These are phyloP conservation scores for Ischnus inquisitorius DNA, from an alignment of 2,888 invertebrate species.

Conservation along the genomic window DNA sequence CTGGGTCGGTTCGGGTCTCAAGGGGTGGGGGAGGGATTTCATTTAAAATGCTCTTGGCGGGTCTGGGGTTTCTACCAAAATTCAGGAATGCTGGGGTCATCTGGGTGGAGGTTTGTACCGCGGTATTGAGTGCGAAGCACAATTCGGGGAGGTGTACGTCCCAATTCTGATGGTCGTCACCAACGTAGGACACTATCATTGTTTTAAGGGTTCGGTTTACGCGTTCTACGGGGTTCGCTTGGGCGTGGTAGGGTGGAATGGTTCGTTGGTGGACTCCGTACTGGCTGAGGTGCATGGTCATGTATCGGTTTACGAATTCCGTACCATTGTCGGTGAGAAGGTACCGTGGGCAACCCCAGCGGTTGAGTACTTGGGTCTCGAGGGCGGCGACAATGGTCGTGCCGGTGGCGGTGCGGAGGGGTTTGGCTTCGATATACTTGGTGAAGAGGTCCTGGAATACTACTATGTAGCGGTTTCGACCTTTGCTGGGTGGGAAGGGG, in stretches of 20 bases:
- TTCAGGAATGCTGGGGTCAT: constrained; percentile 75
- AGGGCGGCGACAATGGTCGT: no score
- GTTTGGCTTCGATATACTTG: constrained; percentile 35
- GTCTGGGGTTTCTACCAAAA: no score
- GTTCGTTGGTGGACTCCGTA: constrained; percentile 35
- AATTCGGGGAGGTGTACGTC: constrained; percentile 73
- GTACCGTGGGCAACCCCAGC: constrained; percentile 71
- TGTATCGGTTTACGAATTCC: constrained; percentile 69
- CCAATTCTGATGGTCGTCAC: constrained; percentile 66
- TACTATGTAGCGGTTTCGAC: constrained; percentile 56
- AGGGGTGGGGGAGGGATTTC: neutral
- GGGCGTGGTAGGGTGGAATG: constrained; percentile 60
- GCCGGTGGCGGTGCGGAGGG: no score
- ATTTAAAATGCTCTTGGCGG: constrained; percentile 25
- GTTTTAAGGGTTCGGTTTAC: constrained; percentile 54
- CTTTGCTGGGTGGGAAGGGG: constrained; percentile 65
- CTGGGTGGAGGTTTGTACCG: constrained; percentile 73
- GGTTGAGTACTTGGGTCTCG: no score
- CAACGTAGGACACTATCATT: constrained; percentile 50
- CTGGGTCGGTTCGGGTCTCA: neutral
- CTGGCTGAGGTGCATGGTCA: neutral
- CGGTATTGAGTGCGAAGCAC: constrained; percentile 73
- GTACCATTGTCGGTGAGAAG: constrained; percentile 72
- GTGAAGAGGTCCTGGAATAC: constrained; percentile 67
- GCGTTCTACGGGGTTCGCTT: constrained; percentile 63